Base-by-base conservation (phyloP, 1,140 invertebrate genomes). In the Tetramorium parvispinum region DNA sequence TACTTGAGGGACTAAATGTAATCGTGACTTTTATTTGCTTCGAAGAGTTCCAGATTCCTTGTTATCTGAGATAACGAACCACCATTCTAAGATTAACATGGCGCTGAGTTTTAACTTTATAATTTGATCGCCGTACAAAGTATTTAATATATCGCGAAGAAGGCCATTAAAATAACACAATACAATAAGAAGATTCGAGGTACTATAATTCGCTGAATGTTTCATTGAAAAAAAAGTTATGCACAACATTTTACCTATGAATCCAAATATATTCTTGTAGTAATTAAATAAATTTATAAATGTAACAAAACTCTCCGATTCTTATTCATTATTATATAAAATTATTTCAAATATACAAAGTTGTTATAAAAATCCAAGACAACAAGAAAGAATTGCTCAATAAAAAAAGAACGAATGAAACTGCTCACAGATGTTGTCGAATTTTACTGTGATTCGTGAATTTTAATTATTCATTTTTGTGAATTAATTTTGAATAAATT, bases 1-100 rank as follows among this genome's bases (percentile, higher is more conserved):
- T 46, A 71, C 37, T 59, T 57, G 21, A 71, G 37, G 18, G 37
- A 71, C 49, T 68, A 43, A 83, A 75, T 61, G 51, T 57, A 73
- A 73, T 46, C 53, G 40, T 24, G 68, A 75, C 10, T 73, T 83
- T 83, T 83, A 83, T 83, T 73, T 75, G 40, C 43, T 73, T 13
- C 43, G 8, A 32, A 49, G n/a, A 59, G 13, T 49, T 53, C 27
- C 53, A 37, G 27, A 75, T 49, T 49, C 1, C 70, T 83, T 21
- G 68, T 73, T 59, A 43, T 16, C 43, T 24, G 18, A 75, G 40
- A 83, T 83, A 75, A 61, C 6, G 8, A 40, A 49, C 27, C 37
- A 16, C 24, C 13, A 59, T 61, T 73, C 24, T 37, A 2, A 82
- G 24, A 65, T 59, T 73, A 73, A 49, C 24, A 75, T 40, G 27